A percentile compares a stretch with the other conserved stretches of the same genome.
Evolutionary conservation across 64 coral and sea anemone genomes (phyloP).

Genomic region (Acropora tenuis): DNA sequence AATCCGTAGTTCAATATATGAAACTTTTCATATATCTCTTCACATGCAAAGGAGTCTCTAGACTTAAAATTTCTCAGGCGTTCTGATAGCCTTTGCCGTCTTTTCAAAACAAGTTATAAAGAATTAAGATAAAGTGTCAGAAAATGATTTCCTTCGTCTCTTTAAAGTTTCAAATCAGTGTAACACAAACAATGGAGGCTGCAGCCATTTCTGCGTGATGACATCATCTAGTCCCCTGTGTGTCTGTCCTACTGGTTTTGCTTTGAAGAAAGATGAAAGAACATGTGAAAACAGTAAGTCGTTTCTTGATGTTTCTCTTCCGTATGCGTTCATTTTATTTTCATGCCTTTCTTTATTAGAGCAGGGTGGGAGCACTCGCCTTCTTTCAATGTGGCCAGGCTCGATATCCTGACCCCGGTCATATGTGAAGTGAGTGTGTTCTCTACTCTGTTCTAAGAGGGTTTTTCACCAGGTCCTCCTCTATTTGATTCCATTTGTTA

Average conservation of each 20-base stretch:
- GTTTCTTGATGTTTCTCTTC: background rate
- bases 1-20: too few relatives aligned
- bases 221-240: conserved; percentile 57
- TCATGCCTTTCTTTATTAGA: background rate
- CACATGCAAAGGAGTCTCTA: background rate
- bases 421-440: too few relatives aligned
- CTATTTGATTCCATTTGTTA: too few relatives aligned
- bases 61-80: background rate
- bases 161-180: background rate
- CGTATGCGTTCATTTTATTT: background rate
- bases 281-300: conserved; percentile 25
- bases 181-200: conserved; percentile 54
- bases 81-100: background rate
- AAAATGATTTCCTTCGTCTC: background rate
- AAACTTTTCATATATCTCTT: too few relatives aligned
- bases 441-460: too few relatives aligned
- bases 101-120: background rate
- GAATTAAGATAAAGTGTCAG: background rate
- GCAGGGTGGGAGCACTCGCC: too few relatives aligned
- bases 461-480: too few relatives aligned
- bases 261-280: conserved; percentile 36
- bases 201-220: conserved; percentile 72
- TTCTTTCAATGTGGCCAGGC: background rate
- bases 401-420: too few relatives aligned
- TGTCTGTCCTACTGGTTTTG: conserved; percentile 58